These are phyloP conservation scores for Microctenopoma lineatum DNA, from an alignment of 2,797 vertebrate genomes.

Conservation along the genomic window DNA sequence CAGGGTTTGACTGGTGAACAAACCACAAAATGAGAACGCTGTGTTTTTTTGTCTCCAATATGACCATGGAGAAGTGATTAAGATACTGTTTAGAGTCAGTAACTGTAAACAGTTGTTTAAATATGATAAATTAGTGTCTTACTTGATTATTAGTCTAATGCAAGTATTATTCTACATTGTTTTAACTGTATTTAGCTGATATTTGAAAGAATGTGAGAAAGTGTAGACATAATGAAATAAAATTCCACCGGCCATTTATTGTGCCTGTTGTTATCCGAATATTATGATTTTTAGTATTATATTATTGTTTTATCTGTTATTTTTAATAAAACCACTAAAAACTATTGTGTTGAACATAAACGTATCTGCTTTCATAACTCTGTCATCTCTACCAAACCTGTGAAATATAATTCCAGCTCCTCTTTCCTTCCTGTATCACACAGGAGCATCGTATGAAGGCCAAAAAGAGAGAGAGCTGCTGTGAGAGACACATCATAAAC, in stretches of 20 bases:
- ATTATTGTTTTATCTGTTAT: background rate
- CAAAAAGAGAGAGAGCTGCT: conserved; percentile 6
- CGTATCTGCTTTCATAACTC: conserved; percentile 29
- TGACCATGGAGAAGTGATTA: conserved; percentile 25
- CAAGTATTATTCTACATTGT: too few species aligned
- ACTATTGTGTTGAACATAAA: background rate
- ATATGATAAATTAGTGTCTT: background rate
- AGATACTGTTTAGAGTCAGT: background rate
- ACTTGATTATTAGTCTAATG: background rate
- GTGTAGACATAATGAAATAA: too few species aligned
- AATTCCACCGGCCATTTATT: too few species aligned
- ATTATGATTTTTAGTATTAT: background rate
- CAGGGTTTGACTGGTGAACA: conserved; percentile 35
- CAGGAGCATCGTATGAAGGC: conserved; percentile 12
- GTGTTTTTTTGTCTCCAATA: conserved; percentile 27
- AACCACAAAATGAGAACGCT: conserved; percentile 51
- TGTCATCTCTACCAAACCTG: conserved; percentile 28
- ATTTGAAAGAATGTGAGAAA: too few species aligned
- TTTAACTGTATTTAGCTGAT: too few species aligned
- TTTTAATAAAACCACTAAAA: background rate
- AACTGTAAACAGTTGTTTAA: conserved; percentile 25
- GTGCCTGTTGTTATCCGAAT: background rate
- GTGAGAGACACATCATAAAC: background rate
- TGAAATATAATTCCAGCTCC: conserved; percentile 22
- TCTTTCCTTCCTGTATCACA: conserved; percentile 41